These are phyloP conservation scores for Aromia moschata DNA, from an alignment of 2,888 invertebrate genomes.

Conservation along the genomic window DNA sequence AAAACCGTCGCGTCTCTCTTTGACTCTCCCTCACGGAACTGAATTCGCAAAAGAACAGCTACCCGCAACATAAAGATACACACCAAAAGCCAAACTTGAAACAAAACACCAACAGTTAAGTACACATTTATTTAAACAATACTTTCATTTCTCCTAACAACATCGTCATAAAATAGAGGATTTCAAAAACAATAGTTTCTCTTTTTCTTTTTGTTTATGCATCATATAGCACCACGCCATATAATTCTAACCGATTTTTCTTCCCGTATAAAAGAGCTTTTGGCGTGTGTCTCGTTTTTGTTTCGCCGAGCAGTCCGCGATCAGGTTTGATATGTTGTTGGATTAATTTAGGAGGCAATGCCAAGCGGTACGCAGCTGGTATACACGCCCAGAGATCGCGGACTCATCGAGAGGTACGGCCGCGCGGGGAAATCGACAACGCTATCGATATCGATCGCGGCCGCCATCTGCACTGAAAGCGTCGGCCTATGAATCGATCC, in stretches of 20 bases:
- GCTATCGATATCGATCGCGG: conserved; percentile 24
- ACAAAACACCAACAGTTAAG: conserved; percentile 36
- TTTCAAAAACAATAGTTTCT: conserved; percentile 29
- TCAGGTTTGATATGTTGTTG: conserved; percentile 61
- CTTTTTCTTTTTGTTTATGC: conserved; percentile 17
- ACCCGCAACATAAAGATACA: conserved; percentile 35
- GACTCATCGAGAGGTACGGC: conserved; percentile 40
- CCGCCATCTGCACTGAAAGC: conserved; percentile 43
- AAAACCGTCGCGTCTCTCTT: too few relatives aligned
- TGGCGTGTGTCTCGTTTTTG: conserved; percentile 46
- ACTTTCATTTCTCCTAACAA: conserved; percentile 27
- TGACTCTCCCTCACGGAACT: neutral
- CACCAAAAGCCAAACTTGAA: conserved; percentile 40
- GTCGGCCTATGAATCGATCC: conserved; percentile 49
- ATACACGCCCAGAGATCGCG: conserved; percentile 54
- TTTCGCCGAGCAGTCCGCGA: conserved; percentile 55
- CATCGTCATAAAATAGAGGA: conserved; percentile 30
- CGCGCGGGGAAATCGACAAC: conserved; percentile 17
- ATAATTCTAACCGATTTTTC: conserved; percentile 8
- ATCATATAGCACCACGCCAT: conserved; percentile 31
- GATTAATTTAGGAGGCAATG: conserved; percentile 33
- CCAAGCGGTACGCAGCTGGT: conserved; percentile 46
- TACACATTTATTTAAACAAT: conserved; percentile 35
- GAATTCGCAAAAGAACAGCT: conserved; percentile 14
- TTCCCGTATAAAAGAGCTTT: conserved; percentile 37